These are phyloP conservation scores for Cavia porcellus DNA, from an alignment of 2,113 vertebrate species.

Conservation along the genomic window DNA sequence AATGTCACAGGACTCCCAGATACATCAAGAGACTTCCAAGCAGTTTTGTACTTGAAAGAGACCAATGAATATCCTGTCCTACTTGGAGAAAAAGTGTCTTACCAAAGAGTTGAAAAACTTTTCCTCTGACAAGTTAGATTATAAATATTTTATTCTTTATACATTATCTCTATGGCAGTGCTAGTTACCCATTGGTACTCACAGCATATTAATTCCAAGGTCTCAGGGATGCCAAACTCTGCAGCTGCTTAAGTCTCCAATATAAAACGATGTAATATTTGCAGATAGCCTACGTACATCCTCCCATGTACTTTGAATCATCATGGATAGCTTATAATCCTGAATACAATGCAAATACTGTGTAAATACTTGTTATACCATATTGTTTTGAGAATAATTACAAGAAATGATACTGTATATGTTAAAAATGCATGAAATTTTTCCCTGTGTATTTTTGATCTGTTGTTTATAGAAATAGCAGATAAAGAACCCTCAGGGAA, in stretches of 20 bases:
- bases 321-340: not conserved
- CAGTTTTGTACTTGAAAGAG: not conserved
- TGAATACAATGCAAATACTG: not conserved
- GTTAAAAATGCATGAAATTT: not conserved
- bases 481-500: not conserved
- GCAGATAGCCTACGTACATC: not conserved
- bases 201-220: not conserved
- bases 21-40: not conserved
- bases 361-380: not conserved
- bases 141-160: not conserved
- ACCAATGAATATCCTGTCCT: not conserved
- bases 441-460: not conserved
- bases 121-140: not conserved
- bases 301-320: not conserved
- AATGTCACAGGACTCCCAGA: not conserved
- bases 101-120: not conserved
- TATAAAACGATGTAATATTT: not conserved
- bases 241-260: too few species aligned
- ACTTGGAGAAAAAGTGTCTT: not conserved
- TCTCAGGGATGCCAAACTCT: not conserved
- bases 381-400: not conserved
- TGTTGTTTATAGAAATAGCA: not conserved
- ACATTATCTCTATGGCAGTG: not conserved
- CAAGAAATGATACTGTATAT: not conserved
- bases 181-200: not conserved